Evolutionary conservation across 2,888 invertebrate genomes (phyloP).

Genomic region (Thera obeliscata): DNA sequence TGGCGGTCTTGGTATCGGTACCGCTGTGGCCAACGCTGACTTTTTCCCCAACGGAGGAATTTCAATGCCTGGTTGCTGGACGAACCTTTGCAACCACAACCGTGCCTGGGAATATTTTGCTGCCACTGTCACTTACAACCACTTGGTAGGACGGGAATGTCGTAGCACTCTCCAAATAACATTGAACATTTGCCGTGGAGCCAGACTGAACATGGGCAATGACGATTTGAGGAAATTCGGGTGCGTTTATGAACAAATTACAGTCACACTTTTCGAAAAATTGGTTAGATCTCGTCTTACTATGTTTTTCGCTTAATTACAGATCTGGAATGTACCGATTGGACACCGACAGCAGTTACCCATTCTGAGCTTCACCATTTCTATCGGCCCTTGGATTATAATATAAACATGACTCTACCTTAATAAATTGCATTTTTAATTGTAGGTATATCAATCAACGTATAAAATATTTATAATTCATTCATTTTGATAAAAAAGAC

Average conservation of each 20-base stretch:
- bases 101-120: conserved; percentile 62
- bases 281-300: not conserved
- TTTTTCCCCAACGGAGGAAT: conserved; percentile 84
- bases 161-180: conserved; percentile 49
- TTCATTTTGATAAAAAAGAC: not conserved
- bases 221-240: conserved; percentile 57
- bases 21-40: conserved; percentile 78
- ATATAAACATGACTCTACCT: not conserved
- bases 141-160: conserved; percentile 55
- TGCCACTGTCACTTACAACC: conserved; percentile 55
- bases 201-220: conserved; percentile 56
- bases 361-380: conserved; percentile 44
- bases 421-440: not conserved
- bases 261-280: too few relatives aligned
- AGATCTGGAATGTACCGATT: conserved; percentile 55
- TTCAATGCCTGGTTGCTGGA: conserved; percentile 59
- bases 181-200: conserved; percentile 56
- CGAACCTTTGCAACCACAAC: conserved; percentile 60
- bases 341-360: conserved; percentile 51
- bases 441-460: not conserved
- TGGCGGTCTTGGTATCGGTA: conserved; percentile 72
- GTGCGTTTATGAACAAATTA: conserved; percentile 38
- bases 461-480: not conserved
- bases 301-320: conserved; percentile 39
- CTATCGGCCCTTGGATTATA: not conserved